Percentiles rank a stretch among this genome's conserved stretches.
Evolutionary conservation across 1,140 invertebrate genomes (phyloP).

Genomic region (Magallana gigas): DNA sequence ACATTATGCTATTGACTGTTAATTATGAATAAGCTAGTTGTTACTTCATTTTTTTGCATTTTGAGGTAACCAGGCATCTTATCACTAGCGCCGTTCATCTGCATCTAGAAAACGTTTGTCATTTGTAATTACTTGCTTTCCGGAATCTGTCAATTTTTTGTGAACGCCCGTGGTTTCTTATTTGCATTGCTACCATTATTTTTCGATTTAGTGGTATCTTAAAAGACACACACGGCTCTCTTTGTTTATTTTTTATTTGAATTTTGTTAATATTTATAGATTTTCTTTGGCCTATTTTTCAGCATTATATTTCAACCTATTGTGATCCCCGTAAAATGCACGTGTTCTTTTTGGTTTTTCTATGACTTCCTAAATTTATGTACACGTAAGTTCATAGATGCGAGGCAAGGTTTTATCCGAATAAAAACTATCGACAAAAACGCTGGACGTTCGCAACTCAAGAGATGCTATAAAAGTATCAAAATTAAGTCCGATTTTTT

Average conservation of each 20-base stretch:
- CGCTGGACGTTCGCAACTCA: too few species aligned
- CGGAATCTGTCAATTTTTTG: constrained; percentile 5
- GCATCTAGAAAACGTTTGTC: constrained; percentile 2
- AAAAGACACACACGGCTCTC: background rate
- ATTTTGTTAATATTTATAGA: background rate
- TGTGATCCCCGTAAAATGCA: too few species aligned
- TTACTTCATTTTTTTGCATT: background rate
- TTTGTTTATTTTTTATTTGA: background rate
- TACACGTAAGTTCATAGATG: too few species aligned
- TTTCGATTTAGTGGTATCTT: constrained; percentile 12
- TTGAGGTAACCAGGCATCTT: background rate
- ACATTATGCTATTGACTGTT: background rate
- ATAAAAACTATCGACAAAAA: too few species aligned
- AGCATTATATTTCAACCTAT: too few species aligned
- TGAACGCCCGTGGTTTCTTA: background rate
- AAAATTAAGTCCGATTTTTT: too few species aligned
- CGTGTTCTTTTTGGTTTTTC: too few species aligned
- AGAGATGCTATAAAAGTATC: too few species aligned
- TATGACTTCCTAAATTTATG: too few species aligned
- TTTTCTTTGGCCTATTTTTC: too few species aligned
- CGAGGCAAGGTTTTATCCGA: too few species aligned
- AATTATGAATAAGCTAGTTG: background rate
- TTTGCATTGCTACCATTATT: constrained; percentile 15
- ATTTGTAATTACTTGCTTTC: constrained; percentile 28
- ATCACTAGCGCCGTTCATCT: background rate